phyloP scores from a whole-genome alignment of 2,113 vertebrate genomes.

The Menura novaehollandiae region DNA sequence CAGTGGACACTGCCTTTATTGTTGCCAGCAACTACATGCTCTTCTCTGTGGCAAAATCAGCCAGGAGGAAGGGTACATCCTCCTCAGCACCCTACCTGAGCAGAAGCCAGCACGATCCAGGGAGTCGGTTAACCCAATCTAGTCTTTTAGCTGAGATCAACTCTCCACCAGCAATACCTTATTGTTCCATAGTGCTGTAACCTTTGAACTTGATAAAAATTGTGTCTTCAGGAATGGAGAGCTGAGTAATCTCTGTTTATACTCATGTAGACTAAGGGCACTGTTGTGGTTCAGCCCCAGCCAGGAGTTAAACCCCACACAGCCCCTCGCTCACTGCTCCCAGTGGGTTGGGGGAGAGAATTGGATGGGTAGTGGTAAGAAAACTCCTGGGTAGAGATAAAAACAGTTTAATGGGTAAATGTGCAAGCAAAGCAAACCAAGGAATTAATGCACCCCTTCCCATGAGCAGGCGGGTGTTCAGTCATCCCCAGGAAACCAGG shows the following conservation, averaged over 20 bases:
- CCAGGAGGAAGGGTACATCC: neutral
- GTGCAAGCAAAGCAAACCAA: neutral
- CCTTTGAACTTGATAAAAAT: neutral
- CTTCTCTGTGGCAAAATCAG: neutral
- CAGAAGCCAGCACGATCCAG: neutral
- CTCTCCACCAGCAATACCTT: neutral
- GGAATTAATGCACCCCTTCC: neutral
- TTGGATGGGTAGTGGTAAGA: rapidly evolving
- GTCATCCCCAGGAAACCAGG: neutral
- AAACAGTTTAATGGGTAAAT: neutral
- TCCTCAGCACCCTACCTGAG: neutral
- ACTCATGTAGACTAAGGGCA: neutral
- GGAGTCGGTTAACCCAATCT: neutral
- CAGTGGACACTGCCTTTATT: neutral
- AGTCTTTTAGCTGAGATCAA: neutral
- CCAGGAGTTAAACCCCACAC: neutral
- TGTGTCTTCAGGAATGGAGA: neutral
- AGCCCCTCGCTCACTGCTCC: rapidly evolving
- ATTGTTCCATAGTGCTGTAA: neutral
- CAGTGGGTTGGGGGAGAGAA: neutral
- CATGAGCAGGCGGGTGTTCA: neutral
- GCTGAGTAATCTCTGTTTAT: neutral
- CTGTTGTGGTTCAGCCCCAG: neutral
- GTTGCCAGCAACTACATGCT: neutral
- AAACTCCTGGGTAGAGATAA: neutral